A percentile compares a stretch with the other conserved stretches of the same genome.
phyloP scores from a whole-genome alignment of 2,113 vertebrate species.

The Eulemur macaco region DNA sequence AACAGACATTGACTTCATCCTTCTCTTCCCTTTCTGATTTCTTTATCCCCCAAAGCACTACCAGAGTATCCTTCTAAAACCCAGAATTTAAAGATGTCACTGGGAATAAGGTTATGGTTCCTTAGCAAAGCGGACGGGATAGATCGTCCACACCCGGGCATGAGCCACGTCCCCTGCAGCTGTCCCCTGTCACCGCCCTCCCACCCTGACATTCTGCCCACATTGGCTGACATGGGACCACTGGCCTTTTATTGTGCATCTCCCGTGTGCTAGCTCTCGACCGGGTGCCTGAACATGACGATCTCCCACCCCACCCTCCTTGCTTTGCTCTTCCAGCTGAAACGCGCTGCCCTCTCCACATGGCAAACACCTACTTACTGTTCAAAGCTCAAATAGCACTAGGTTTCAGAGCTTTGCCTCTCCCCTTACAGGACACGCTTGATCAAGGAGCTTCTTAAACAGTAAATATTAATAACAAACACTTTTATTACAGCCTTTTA shows the following conservation, averaged over 20 bases:
- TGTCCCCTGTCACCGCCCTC: fast-evolving
- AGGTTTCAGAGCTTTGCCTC: neutral
- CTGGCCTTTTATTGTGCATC: neutral
- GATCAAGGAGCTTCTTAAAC: neutral
- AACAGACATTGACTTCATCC: neutral
- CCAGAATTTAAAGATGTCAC: neutral
- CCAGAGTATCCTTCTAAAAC: neutral
- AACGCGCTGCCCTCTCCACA: neutral
- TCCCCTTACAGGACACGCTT: neutral
- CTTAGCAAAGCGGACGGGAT: neutral
- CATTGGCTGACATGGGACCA: neutral
- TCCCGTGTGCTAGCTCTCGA: neutral
- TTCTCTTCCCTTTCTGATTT: neutral
- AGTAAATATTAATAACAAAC: neutral
- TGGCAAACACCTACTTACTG: neutral
- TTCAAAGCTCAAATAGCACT: neutral
- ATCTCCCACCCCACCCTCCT: neutral
- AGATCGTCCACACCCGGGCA: fast-evolving
- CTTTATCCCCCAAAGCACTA: neutral
- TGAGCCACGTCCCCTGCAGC: neutral
- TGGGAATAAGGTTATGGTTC: neutral
- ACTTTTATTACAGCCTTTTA: neutral
- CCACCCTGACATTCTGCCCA: neutral
- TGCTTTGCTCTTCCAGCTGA: neutral
- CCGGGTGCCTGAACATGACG: neutral